Evolutionary conservation across 1,140 invertebrate species (phyloP), one percentile per base, ranked within the genome.

Genomic region (Caenorhabditis tropicalis): DNA sequence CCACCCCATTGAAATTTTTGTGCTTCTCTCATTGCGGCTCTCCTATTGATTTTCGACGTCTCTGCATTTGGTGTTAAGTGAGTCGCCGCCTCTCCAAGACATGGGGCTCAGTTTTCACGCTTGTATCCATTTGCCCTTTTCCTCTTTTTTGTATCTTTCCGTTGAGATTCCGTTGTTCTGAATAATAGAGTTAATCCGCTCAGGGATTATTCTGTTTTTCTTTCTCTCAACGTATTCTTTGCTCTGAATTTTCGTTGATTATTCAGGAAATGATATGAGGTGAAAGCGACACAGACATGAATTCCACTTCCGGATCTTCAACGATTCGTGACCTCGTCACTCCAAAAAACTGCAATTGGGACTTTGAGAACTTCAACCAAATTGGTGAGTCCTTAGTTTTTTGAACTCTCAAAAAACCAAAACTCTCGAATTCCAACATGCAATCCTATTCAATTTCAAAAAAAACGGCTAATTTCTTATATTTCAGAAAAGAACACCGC

Each of bases 321-420:
- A 80, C 83, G 29, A 84, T 84, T 12, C 70, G 79, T 16, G 83
- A 84, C 27, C 39, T 84, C n/a, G 83, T 84, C 6, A 84, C 83
- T 15, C 83, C 83, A 49, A 84, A 84, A 29, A 84, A 84, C 31
- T 79, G 83, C 48, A 84, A 84, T 29, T 79, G 21, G 33, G 82
- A 82, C 24, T 51, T 70, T 49, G 48, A 36, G 7, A 56, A 29
- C 9, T 74, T 74, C 19, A 43, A 74, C 24, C 65, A 46, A 24
- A 29, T 24, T 7, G 65, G 65, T 74, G 31, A 65, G 58, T 65
- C 31, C 9, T 36, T 3, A 19, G 33, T 36, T 36, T 21, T 65
- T n/a, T 31, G 56, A 27, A 31, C 29, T 27, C 29, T 27, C 4
- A 10, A 65, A 65, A 19, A 27, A 19, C 19, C 3, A 0, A 39